Evolutionary conservation across 2,888 invertebrate species (phyloP), one percentile per base, ranked within the genome.

Genomic region (Apantesis nais): DNA sequence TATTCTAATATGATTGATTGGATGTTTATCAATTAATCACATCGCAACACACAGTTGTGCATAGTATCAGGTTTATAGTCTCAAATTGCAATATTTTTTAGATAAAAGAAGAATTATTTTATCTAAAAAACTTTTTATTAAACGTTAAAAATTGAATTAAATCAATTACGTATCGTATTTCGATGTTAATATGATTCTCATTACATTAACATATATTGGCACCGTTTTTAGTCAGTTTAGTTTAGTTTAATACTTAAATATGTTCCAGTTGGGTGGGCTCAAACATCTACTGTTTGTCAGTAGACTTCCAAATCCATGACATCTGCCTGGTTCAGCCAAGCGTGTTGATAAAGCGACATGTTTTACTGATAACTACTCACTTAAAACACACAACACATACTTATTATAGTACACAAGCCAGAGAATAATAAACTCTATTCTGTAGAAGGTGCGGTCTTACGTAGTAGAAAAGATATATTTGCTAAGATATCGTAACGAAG

Each of bases 271-370:
- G 64, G 31, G n/a, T 73, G 52, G 29, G 39, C 63, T 44, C 71
- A 64, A n/a, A 70, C 79, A 74, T 76, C 79, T 70, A 78, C 76
- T 71, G 66, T 69, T 19, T 68, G 74, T 64, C 74, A 69, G 73
- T 73, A 70, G 71, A 71, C 71, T 76, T 72, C 58, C 77, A 77
- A 80, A 81, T 78, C 74, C 77, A 81, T 55, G 68, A 71, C 81
- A 82, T 82, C 81, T 82, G 81, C 81, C 70, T 64, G 62, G 66
- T 65, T 66, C 83, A 76, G 41, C 74, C 75, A 73, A 76, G 79
- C 79, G 76, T 79, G 52, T 73, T 79, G 81, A 82, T 82, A 82
- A 83, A 75, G 61, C 31, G 71, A 78, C 81, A 75, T 79, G 81
- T 81, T 82, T 66, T 62, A 60, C 64, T 60, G 81, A 82, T 83